Evolutionary conservation across 2,797 vertebrate genomes (phyloP), one percentile per base, ranked within the genome.

Genomic region (Staurois parvus): DNA sequence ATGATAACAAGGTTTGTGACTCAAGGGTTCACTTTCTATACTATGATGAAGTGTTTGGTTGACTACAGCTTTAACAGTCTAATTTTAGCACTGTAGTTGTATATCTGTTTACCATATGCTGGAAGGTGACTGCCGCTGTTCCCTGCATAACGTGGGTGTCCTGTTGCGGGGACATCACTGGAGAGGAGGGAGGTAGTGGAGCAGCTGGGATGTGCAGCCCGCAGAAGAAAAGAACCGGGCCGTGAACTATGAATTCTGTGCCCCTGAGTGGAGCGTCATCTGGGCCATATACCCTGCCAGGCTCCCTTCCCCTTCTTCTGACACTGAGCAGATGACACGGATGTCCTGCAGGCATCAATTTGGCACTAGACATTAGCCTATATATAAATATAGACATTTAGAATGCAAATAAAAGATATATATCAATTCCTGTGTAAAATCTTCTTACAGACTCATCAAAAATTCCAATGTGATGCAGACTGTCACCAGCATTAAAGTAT

Each of bases 301-400:
- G 28, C 64, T 42, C 64, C 59, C 40, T 81, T 64, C 62, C 62
- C 77, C 77, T 81, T 59, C 70, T 56, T 24, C 62, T 76, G 40
- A 76, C 78, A 79, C 76, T 68, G 59, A 85, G 70, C 84, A 85
- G 77, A 85, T 74, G 84, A 80, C 76, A 73, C 62, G 48, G 48
- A 26, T 64, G 15, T 30, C 84, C 64, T 80, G 68, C 34, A 6
- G 78, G 32, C 72, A 75, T 28, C 29, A 29, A 15, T 12, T n/a
- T 80, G 70, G 56, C 84, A 85, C 29, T 28, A 13, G 42, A 28
- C 59, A 72, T 15, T 30, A 40, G 21, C n/a, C 21, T 37, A 28
- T 28, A 59, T 72, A 56, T 28, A 17, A 24, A 24, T 56, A 72
- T n/a, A 37, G 10, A 72, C 9, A 24, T 37, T 37, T 70, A 37